These are phyloP conservation scores for Myopa testacea DNA, from an alignment of 2,888 invertebrate genomes.

Conservation along the genomic window DNA sequence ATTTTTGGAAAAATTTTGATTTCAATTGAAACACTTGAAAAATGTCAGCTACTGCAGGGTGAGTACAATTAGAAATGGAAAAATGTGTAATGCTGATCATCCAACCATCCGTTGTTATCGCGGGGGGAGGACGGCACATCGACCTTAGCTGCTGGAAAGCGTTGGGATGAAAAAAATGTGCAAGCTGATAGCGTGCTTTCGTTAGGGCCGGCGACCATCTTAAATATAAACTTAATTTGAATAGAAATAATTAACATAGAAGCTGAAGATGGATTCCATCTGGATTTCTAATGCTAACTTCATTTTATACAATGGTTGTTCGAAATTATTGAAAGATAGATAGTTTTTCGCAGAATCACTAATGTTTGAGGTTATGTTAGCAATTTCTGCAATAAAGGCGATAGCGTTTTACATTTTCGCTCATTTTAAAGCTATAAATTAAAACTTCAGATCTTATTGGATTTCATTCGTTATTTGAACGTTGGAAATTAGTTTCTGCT, in stretches of 20 bases:
- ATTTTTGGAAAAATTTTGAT: conserved; percentile 1
- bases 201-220: conserved; percentile 52
- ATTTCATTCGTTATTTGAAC: not conserved
- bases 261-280: too few species aligned
- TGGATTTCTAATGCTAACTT: too few species aligned
- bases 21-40: conserved; percentile 25
- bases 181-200: conserved; percentile 51
- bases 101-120: not conserved
- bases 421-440: too few species aligned
- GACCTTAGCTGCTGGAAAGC: conserved; percentile 6
- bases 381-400: conserved; percentile 39
- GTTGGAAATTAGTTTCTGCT: not conserved
- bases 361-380: conserved; percentile 58
- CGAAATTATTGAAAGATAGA: too few species aligned
- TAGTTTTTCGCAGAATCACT: conserved; percentile 43
- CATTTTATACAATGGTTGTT: too few species aligned
- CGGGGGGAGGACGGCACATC: conserved; percentile 3
- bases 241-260: not conserved
- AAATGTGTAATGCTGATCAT: conserved; percentile 2
- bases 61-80: conserved; percentile 48
- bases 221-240: conserved; percentile 26
- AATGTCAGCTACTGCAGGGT: conserved; percentile 60
- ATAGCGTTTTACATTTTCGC: too few species aligned
- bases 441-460: not conserved
- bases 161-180: conserved; percentile 36